phyloP scores from a whole-genome alignment of 2,888 invertebrate genomes.

The Melinopterus prodromus region DNA sequence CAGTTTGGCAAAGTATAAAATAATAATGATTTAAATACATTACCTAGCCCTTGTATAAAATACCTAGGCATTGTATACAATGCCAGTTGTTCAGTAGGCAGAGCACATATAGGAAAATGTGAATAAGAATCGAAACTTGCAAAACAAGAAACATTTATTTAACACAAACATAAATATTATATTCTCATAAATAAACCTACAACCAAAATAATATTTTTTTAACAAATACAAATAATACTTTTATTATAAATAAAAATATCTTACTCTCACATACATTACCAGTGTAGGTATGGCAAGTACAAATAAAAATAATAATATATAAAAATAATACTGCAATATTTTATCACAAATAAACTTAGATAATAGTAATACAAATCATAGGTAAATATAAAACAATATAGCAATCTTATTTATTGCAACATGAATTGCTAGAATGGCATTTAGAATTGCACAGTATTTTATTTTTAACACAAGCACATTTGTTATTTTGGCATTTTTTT shows the following conservation, averaged over 20 bases:
- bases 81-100: neutral
- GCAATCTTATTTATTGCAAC: too few relatives aligned
- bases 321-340: neutral
- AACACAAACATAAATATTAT: neutral
- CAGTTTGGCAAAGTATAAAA: neutral
- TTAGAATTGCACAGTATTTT: too few relatives aligned
- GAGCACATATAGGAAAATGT: neutral
- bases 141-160: constrained; percentile 4
- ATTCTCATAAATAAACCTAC: constrained; percentile 4
- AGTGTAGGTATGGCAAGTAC: neutral
- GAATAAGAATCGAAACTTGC: neutral
- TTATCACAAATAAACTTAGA: neutral
- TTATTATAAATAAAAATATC: constrained; percentile 4
- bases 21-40: neutral
- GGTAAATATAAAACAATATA: too few relatives aligned
- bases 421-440: too few relatives aligned
- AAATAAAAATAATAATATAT: constrained; percentile 4
- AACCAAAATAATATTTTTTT: neutral
- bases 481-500: too few relatives aligned
- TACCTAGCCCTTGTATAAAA: neutral
- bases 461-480: too few relatives aligned
- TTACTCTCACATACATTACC: neutral
- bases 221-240: neutral
- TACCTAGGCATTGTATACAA: neutral
- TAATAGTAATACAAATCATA: too few relatives aligned